Evolutionary conservation across 1,140 invertebrate genomes (phyloP).

Genomic region (Bombus vancouverensis): DNA sequence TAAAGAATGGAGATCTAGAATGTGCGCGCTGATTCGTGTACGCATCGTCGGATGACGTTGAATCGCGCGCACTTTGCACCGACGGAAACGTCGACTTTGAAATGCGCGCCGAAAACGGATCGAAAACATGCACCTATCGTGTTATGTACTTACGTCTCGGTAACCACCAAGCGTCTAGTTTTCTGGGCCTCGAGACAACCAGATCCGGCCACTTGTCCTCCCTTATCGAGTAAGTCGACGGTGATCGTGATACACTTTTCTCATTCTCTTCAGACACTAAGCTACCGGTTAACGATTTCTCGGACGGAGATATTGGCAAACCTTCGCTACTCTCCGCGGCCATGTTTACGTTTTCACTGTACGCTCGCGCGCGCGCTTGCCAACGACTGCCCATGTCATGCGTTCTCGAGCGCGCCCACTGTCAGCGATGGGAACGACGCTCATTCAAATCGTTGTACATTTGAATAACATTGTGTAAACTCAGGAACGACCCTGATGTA

Average conservation of each 20-base stretch:
- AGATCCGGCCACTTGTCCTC: slow-evolving; percentile 84
- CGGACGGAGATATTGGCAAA: slow-evolving; percentile 83
- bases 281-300: slow-evolving; percentile 79
- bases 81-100: slow-evolving; percentile 32
- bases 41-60: neutral
- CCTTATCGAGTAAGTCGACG: slow-evolving; percentile 82
- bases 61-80: neutral
- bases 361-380: slow-evolving; percentile 39
- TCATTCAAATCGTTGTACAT: neutral
- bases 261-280: slow-evolving; percentile 79
- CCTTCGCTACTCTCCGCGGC: slow-evolving; percentile 82
- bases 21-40: neutral
- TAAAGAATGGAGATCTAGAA: neutral
- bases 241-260: slow-evolving; percentile 82
- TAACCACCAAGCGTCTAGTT: slow-evolving; percentile 80
- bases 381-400: neutral
- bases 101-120: slow-evolving; percentile 49
- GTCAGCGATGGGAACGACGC: neutral
- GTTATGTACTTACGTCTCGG: slow-evolving; percentile 79
- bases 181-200: slow-evolving; percentile 81
- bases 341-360: slow-evolving; percentile 79
- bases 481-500: neutral
- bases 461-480: neutral
- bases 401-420: neutral
- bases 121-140: slow-evolving; percentile 46